phyloP scores from a whole-genome alignment of 2,113 vertebrate genomes.

The Lota lota region DNA sequence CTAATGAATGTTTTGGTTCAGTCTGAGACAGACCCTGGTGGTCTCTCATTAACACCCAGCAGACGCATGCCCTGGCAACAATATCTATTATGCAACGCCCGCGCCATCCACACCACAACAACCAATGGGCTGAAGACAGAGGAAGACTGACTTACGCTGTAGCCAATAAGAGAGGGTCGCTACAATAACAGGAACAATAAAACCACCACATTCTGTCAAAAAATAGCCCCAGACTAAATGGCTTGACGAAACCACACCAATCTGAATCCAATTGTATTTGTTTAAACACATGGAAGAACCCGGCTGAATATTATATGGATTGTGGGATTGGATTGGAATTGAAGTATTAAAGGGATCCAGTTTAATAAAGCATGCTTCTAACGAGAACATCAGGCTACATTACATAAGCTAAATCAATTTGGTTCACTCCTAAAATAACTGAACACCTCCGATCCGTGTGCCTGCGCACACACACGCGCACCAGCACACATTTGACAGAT shows the following conservation, averaged over 20 bases:
- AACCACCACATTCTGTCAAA: not conserved
- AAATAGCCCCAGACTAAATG: conserved; percentile 7
- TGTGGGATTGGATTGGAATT: not conserved
- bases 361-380: not conserved
- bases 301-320: conserved; percentile 7
- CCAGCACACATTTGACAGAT: conserved; percentile 4
- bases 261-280: too few relatives aligned
- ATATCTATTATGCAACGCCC: conserved; percentile 38
- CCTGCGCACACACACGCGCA: not conserved
- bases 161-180: conserved; percentile 2
- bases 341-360: not conserved
- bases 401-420: conserved; percentile 16
- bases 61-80: conserved; percentile 38
- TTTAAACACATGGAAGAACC: too few relatives aligned
- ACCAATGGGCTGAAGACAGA: conserved; percentile 9
- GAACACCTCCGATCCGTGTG: conserved; percentile 1
- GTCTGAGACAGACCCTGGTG: conserved; percentile 27
- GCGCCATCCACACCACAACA: conserved; percentile 11
- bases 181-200: not conserved
- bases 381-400: conserved; percentile 5
- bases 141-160: not conserved
- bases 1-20: conserved; percentile 59
- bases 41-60: conserved; percentile 55
- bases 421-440: conserved; percentile 18
- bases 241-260: conserved; percentile 8